Percentiles rank a stretch among this genome's conserved stretches.
Conservation (phyloP, 2,113 vertebrate genomes). For the Menidia beryllina region DNA sequence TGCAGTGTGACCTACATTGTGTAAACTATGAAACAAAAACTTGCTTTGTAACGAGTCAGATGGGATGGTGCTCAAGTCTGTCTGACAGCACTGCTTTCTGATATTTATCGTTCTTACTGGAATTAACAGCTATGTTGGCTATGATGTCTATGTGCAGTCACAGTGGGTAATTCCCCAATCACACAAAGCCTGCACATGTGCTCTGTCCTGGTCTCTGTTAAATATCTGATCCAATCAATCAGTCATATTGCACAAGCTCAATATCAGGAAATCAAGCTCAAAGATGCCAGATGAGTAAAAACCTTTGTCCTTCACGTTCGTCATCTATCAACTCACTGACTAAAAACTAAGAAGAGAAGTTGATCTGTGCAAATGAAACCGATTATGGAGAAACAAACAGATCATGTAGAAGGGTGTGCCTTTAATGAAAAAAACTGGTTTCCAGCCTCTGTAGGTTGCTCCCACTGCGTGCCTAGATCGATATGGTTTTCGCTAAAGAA, state of each 20-base stretch:
- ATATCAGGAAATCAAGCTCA: conserved; percentile 11
- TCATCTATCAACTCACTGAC: neutral
- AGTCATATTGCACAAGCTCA: conserved; percentile 23
- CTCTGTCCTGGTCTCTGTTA: conserved; percentile 26
- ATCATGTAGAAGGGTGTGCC: conserved; percentile 1
- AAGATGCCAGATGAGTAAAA: conserved; percentile 26
- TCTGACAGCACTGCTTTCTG: neutral
- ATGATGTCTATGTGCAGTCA: neutral
- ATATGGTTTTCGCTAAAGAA: conserved; percentile 61
- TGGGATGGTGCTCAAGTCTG: neutral
- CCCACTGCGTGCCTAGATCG: conserved; percentile 59
- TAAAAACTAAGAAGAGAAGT: conserved; percentile 5
- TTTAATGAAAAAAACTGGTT: conserved; percentile 25
- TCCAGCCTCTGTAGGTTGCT: conserved; percentile 40
- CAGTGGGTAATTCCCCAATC: conserved; percentile 7
- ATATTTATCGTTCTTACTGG: no score
- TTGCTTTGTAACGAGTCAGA: neutral
- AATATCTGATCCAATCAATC: conserved; percentile 15
- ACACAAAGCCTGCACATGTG: conserved; percentile 16
- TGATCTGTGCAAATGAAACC: conserved; percentile 18
- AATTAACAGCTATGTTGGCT: no score
- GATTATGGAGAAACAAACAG: no score
- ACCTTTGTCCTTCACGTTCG: conserved; percentile 3
- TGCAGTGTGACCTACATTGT: no score
- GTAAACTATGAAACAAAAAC: no score